Percentiles rank a stretch among this genome's conserved stretches.
Evolutionary conservation across 2,113 vertebrate genomes (phyloP).

Genomic region (Apodemus sylvaticus): DNA sequence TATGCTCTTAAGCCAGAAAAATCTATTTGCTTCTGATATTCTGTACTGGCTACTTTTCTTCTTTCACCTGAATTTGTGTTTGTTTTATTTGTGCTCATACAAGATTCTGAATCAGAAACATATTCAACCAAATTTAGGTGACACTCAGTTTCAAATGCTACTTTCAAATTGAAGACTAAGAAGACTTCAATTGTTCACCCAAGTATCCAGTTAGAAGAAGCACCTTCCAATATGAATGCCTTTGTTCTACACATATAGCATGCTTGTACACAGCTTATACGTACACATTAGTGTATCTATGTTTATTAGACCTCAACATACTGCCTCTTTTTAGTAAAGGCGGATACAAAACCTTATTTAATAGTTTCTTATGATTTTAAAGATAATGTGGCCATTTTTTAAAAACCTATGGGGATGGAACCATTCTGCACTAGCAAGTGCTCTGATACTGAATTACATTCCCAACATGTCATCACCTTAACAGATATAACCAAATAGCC

Average conservation of each 20-base stretch:
- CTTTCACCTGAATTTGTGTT: neutral
- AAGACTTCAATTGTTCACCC: neutral
- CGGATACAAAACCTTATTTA: neutral
- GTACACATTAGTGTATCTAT: neutral
- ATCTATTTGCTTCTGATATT: neutral
- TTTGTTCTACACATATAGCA: neutral
- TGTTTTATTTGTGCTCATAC: neutral
- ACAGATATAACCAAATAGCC: neutral
- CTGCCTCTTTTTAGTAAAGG: neutral
- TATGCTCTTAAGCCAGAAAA: neutral
- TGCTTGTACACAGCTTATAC: no score
- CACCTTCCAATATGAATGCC: neutral
- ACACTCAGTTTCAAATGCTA: neutral
- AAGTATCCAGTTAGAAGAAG: neutral
- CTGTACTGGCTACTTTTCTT: neutral
- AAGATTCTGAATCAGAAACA: neutral
- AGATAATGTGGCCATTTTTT: neutral
- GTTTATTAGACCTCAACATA: neutral
- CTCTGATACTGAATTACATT: neutral
- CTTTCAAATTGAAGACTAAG: no score
- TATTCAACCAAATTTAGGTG: neutral
- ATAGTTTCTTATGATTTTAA: neutral
- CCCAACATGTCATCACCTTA: neutral
- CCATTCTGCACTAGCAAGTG: neutral
- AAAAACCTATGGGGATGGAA: neutral